Conservation (phyloP, 2,888 invertebrate genomes). For the Pseudanteris insignis region DNA sequence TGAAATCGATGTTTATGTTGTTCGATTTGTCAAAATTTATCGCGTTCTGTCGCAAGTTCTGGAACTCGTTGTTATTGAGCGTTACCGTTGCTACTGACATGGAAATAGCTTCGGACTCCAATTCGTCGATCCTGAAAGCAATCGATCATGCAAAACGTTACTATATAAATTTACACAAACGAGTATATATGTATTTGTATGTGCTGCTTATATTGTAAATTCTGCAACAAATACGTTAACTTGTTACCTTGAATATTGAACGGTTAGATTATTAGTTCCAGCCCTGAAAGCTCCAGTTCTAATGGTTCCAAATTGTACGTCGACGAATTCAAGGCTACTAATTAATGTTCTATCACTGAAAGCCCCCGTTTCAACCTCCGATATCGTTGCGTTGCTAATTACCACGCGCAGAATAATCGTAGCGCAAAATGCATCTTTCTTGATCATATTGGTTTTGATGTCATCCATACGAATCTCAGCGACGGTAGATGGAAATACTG, state of each 20-base stretch:
- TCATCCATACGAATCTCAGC: slow-evolving; percentile 71
- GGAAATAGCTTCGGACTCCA: slow-evolving; percentile 73
- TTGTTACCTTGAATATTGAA: slow-evolving; percentile 74
- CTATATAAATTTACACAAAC: no score
- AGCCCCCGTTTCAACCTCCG: slow-evolving; percentile 72
- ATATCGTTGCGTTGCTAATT: slow-evolving; percentile 72
- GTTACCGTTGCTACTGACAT: slow-evolving; percentile 72
- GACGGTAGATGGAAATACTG: slow-evolving; percentile 74
- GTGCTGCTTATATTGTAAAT: no score
- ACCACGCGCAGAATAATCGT: slow-evolving; percentile 73
- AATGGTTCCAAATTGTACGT: slow-evolving; percentile 70
- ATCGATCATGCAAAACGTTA: slow-evolving; percentile 10
- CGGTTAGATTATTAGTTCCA: slow-evolving; percentile 73
- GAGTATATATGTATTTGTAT: no score
- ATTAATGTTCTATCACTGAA: slow-evolving; percentile 74
- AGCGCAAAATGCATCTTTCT: slow-evolving; percentile 74
- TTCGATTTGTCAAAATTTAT: slow-evolving; percentile 76
- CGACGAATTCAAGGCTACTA: slow-evolving; percentile 71
- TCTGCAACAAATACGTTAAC: no score
- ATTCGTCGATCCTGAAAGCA: slow-evolving; percentile 71
- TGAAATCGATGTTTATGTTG: slow-evolving; percentile 72
- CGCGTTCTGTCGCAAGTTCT: slow-evolving; percentile 70
- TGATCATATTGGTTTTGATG: slow-evolving; percentile 70
- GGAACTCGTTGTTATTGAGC: slow-evolving; percentile 73
- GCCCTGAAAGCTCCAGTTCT: slow-evolving; percentile 72